phyloP scores from a whole-genome alignment of 2,797 vertebrate species.

The Hozukius guyotensis region DNA sequence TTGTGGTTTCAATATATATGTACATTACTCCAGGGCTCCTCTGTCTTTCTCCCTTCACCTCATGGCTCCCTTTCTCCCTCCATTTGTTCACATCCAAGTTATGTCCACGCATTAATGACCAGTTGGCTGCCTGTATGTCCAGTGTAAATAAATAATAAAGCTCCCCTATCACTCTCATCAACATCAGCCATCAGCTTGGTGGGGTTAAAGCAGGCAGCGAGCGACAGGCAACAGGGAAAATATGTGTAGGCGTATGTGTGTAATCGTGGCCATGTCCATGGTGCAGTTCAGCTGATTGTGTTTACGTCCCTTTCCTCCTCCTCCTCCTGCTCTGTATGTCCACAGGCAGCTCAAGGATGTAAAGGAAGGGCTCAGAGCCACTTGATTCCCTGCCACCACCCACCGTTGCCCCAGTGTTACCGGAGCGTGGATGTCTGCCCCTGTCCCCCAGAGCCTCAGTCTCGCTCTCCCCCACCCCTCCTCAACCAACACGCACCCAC shows the following conservation, averaged over 20 bases:
- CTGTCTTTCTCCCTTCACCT: conserved; percentile 32
- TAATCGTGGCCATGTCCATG: conserved; percentile 53
- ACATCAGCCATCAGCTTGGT: conserved; percentile 31
- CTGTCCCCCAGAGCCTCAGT: conserved; percentile 89
- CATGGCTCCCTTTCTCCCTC: neutral
- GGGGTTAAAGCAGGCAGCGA: conserved; percentile 42
- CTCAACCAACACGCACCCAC: conserved; percentile 70
- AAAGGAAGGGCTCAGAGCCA: conserved; percentile 85
- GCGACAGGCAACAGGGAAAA: conserved; percentile 37
- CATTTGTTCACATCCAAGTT: conserved; percentile 9
- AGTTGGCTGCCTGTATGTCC: conserved; percentile 24
- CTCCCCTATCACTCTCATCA: conserved; percentile 21
- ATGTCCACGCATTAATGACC: conserved; percentile 26
- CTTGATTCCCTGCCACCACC: conserved; percentile 86
- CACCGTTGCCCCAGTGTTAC: conserved; percentile 88
- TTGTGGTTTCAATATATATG: conserved; percentile 30
- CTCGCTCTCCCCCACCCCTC: conserved; percentile 59
- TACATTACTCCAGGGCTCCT: conserved; percentile 9
- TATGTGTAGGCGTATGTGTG: conserved; percentile 57
- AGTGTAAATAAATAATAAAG: conserved; percentile 57
- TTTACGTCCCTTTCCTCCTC: conserved; percentile 47
- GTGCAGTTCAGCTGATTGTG: conserved; percentile 58
- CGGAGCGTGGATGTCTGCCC: conserved; percentile 90
- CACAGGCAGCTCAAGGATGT: conserved; percentile 85
- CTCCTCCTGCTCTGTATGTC: conserved; percentile 63